Evolutionary conservation across 2,113 vertebrate species (phyloP), one percentile per base, ranked within the genome.

Genomic region (Dasypus novemcinctus): DNA sequence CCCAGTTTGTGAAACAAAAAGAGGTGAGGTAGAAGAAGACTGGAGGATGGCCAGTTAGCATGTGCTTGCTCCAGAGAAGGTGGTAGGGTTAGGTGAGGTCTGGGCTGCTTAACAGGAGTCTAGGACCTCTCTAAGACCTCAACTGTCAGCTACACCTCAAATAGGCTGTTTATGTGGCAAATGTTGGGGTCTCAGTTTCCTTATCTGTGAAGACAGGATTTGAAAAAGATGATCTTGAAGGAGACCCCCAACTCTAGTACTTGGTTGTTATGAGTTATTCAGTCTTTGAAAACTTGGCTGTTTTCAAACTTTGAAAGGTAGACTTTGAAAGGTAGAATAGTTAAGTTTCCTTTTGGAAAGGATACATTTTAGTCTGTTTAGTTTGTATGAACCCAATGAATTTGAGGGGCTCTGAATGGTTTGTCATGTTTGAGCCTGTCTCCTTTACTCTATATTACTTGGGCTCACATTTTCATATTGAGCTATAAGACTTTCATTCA

Each of bases 171-270:
- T 49, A n/a, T n/a, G 81, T 14, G 11, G 59, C 14, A 63, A 43
- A 81, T 95, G n/a, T 88, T 69, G 80, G 43, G 54, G n/a, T 46
- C 25, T 90, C 15, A 57, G 29, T 91, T 93, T 88, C 29, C n/a
- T 72, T 20, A 38, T 52, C 36, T 88, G 10, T 61, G 75, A 59
- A 81, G 20, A 43, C 1, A 85, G 25, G 6, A 93, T 66, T 76
- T 86, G 61, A 80, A 94, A 91, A 12, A 63, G 18, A 68, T 43
- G 71, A 63, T 80, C 15, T 80, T 79, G n/a, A 91, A 36, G 27
- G 10, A 79, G 7, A n/a, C 41, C 13, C 80, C 13, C 8, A 84
- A 66, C 14, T 90, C 18, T 71, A n/a, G 14, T 75, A 87, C 57
- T 90, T 90, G 31, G 1, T 69, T 43, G 71, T 87, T 72, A 15